Base-by-base conservation (phyloP, 1,140 invertebrate genomes). In the Spodoptera frugiperda region DNA sequence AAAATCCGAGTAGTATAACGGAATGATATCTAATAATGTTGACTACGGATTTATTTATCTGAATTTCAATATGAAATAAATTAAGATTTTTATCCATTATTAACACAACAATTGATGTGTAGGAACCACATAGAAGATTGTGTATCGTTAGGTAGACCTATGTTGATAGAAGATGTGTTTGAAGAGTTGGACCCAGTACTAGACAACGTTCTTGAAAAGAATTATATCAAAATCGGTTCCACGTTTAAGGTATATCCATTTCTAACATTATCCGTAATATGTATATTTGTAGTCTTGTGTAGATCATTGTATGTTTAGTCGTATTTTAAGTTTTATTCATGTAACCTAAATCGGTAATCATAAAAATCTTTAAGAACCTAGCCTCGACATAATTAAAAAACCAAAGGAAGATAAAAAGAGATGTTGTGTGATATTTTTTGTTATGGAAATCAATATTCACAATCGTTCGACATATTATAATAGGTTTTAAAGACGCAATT, bases 131-230 rank as follows among this genome's bases (percentile, higher is more conserved):
- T 98, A 30, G 98, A 98, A 94, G 98, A 98, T 94, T 96, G 96
- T 53, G 95, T 99, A 17, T 97, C 97, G 4, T 87, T 98, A 55
- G 98, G 98, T 3, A 94, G 96, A 75, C 98, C 98, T 2, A 93
- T 99, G 80, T 94, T 99, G 3, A 97, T 99, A 57, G 98, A 98
- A 94, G 98, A 99, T 90, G 96, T 98, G 2, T 96, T 94, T 3
- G 98, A 98, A 94, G 97, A 98, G 88, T 93, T 99, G 10, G 98
- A 99, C 95, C 98, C 98, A 1, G 96, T 98, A 3, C 92, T 99
- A 15, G 98, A 99, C 90, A 98, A 98, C 94, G 95, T 98, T 55
- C 90, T 98, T 14, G 97, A 98, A 89, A 98, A 97, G 84, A 98
- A 98, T 94, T 97, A 97, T 79, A 97, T 98, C 46, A 98, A 98